Evolutionary conservation across 1,140 invertebrate genomes (phyloP), one percentile per base, ranked within the genome.

Genomic region (Aphaenogaster ashmeadi): DNA sequence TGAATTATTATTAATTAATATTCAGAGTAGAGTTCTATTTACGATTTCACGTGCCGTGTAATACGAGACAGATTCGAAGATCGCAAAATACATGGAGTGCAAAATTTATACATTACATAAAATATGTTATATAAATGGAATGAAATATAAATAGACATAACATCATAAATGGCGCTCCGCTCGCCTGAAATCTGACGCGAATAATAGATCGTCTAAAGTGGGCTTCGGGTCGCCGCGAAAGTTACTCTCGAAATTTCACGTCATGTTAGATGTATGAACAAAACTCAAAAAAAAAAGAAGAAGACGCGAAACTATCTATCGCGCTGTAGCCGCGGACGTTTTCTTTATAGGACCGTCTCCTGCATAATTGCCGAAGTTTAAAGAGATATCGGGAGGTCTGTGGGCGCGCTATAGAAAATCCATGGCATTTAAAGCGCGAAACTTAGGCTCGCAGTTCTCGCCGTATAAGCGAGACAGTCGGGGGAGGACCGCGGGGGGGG

Each of bases 361-460:
- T n/a, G 72, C 52, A 38, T 79, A 66, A 79, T 79, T 66, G 27
- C 41, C 58, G 11, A 75, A 62, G 60, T 44, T 79, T 78, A 13
- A 27, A 44, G 21, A 18, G 75, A 36, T 21, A 47, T 60, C 38
- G 27, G 9, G 41, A 6, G 21, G 5, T 27, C 9, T 4, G 15
- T 0, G 58, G 44, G 15, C 27, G 21, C 1, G 67, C 41, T 38
- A 79, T 64, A 64, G 62, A 67, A 80, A 67, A 69, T 80, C 78
- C 21, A 80, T 69, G 64, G 33, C 8, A 38, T 60, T 27, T 44
- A 60, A 74, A 60, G 66, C 66, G 79, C 3, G n/a, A 41, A 67
- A 80, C 78, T 80, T 67, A 56, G 36, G 18, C 54, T 27, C 41
- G 77, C n/a, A 41, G 33, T 60, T 36, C 38, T 62, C 38, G 78